Evolutionary conservation across 2,888 invertebrate genomes (phyloP).

Genomic region (Leucophenga maculata): DNA sequence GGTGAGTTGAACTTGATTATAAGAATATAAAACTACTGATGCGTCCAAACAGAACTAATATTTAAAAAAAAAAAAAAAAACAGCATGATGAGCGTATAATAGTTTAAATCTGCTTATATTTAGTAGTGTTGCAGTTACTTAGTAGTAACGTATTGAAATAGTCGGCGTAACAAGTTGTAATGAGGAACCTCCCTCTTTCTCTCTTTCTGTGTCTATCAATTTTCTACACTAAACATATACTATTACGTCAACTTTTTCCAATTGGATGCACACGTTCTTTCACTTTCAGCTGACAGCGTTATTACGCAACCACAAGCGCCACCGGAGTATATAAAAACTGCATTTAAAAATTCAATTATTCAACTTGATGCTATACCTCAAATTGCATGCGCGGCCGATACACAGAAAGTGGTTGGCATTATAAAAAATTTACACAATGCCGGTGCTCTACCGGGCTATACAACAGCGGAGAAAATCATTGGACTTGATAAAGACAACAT

Average conservation of each 20-base stretch:
- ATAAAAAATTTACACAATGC: constrained; percentile 61
- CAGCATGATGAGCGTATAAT: background rate
- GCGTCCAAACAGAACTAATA: background rate
- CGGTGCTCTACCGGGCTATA: constrained; percentile 69
- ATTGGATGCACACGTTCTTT: constrained; percentile 70
- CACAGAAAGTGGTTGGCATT: constrained; percentile 59
- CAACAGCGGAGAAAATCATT: constrained; percentile 80
- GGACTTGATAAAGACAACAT: constrained; percentile 73
- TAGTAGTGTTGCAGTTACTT: background rate
- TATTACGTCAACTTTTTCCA: constrained; percentile 69
- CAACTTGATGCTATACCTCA: constrained; percentile 55
- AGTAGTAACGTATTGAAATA: background rate
- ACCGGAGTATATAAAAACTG: constrained; percentile 42
- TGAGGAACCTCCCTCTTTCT: background rate
- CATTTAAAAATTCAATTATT: constrained; percentile 51
- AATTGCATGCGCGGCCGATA: constrained; percentile 69
- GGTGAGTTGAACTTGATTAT: constrained; percentile 61
- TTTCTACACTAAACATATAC: too few relatives aligned
- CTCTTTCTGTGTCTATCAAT: background rate
- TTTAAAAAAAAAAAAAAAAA: background rate
- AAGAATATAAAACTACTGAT: background rate
- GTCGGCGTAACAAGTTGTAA: background rate
- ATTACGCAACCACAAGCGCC: constrained; percentile 43
- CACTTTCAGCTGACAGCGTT: constrained; percentile 64
- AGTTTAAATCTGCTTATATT: background rate